phyloP scores from a whole-genome alignment of 2,113 vertebrate species.

The Chloebia gouldiae region DNA sequence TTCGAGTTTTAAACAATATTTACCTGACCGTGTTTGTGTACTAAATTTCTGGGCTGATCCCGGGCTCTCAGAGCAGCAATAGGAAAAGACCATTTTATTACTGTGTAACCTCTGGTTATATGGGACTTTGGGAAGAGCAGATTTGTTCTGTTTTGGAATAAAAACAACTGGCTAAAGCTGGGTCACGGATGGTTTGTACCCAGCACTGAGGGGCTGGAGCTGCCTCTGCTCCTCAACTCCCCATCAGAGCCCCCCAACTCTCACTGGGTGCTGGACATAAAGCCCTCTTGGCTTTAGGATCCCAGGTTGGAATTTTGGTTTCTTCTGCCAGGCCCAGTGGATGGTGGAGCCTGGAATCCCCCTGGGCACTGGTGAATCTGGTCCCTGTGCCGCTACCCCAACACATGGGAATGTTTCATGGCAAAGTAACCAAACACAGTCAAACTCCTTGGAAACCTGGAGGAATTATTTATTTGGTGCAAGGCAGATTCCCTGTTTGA shows the following conservation, averaged over 20 bases:
- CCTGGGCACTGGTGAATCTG: neutral
- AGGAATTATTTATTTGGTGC: constrained; percentile 31
- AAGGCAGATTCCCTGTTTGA: neutral
- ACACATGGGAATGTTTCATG: neutral
- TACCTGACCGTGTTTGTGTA: neutral
- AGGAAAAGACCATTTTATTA: neutral
- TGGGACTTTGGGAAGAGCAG: neutral
- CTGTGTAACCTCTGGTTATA: neutral
- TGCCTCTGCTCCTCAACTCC: neutral
- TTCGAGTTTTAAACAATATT: neutral
- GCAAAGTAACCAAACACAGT: neutral
- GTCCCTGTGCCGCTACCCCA: neutral
- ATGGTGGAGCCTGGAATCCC: neutral
- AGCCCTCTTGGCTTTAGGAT: neutral
- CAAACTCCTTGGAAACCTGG: neutral
- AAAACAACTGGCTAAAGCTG: neutral
- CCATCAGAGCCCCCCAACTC: neutral
- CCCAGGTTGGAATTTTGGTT: neutral
- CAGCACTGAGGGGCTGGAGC: accelerated
- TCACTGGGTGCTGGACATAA: neutral
- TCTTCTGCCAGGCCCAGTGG: neutral
- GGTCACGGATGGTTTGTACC: neutral
- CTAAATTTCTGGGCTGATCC: neutral
- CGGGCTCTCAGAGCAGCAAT: neutral
- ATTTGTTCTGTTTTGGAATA: neutral